Base-by-base conservation (phyloP, 2,797 vertebrate species). In the Apogon talboti region DNA sequence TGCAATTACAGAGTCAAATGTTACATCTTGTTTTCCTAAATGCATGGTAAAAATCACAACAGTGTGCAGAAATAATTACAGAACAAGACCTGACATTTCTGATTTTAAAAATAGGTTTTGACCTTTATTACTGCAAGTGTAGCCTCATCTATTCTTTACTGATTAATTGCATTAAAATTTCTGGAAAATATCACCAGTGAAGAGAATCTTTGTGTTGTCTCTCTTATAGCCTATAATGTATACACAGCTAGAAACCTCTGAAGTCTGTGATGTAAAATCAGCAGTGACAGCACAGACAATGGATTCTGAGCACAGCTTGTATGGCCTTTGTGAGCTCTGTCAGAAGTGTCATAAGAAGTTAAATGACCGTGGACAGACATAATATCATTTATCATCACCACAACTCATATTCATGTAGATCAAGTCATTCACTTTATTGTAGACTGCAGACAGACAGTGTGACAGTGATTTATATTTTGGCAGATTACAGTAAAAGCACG, bases 251-350 rank as follows among this genome's bases (percentile, higher is more conserved):
- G 46, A 24, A 30, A 37, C 75, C 43, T 62, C 24, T 59, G n/a
- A 2, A 6, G 21, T 53, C 57, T 76, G 52, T 28, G 13, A 62
- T 47, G 49, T 45, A 19, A 49, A 66, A 58, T 66, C 41, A 46
- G 54, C 40, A 43, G 53, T 66, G 72, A 53, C 72, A 64, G 65
- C 21, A 13, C 16, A 40, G 41, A 76, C 58, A 74, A 54, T 58
- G 51, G 42, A 28, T 13, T n/a, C 18, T 28, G 46, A 19, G 9
- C 18, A 53, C 21, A 63, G 44, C 41, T 43, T 59, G 18, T 12
- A 12, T 9, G 21, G 58, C 58, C 42, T 76, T 72, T 66, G 60
- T 78, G 40, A 66, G 51, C 47, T 65, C 43, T 7, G 0, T 66
- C 41, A 45, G 41, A 68, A 58, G 40, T 70, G 51, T 70, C 54